Evolutionary conservation across 2,113 vertebrate genomes (phyloP).

Genomic region (Oryzias melastigma): DNA sequence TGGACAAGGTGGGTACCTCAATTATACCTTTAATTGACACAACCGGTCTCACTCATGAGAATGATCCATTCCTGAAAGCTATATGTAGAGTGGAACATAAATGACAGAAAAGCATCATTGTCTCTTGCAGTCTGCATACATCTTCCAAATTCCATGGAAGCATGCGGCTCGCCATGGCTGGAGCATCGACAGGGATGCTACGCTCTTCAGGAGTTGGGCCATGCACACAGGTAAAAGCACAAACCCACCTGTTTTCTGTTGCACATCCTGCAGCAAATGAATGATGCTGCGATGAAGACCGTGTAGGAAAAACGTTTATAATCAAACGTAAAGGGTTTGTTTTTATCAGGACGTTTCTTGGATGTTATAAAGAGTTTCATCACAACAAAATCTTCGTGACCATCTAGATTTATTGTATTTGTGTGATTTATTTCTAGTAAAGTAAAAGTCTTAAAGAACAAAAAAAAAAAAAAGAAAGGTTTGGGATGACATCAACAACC

Average conservation of each 20-base stretch:
- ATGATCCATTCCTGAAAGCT: too few relatives aligned
- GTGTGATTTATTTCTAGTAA: too few relatives aligned
- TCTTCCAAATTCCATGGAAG: slow-evolving; percentile 83
- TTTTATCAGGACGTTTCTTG: too few relatives aligned
- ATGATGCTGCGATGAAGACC: not conserved
- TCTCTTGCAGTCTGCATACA: slow-evolving; percentile 56
- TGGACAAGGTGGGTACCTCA: slow-evolving; percentile 70
- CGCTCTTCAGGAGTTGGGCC: slow-evolving; percentile 82
- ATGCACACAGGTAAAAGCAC: slow-evolving; percentile 74
- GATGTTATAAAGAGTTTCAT: too few relatives aligned
- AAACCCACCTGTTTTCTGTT: not conserved
- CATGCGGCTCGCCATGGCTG: slow-evolving; percentile 81
- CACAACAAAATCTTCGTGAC: too few relatives aligned
- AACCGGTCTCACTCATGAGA: too few relatives aligned
- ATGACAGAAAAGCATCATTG: not conserved
- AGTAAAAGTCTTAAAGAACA: too few relatives aligned
- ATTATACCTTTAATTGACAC: not conserved
- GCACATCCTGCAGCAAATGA: too few relatives aligned
- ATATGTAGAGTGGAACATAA: not conserved
- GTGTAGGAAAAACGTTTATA: not conserved
- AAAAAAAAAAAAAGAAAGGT: too few relatives aligned
- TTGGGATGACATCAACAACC: too few relatives aligned
- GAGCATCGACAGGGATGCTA: slow-evolving; percentile 80
- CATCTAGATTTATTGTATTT: too few relatives aligned
- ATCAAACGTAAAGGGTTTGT: not conserved